Evolutionary conservation across 2,113 vertebrate genomes (phyloP), one percentile per base, ranked within the genome.

Genomic region (Alligator sinensis): DNA sequence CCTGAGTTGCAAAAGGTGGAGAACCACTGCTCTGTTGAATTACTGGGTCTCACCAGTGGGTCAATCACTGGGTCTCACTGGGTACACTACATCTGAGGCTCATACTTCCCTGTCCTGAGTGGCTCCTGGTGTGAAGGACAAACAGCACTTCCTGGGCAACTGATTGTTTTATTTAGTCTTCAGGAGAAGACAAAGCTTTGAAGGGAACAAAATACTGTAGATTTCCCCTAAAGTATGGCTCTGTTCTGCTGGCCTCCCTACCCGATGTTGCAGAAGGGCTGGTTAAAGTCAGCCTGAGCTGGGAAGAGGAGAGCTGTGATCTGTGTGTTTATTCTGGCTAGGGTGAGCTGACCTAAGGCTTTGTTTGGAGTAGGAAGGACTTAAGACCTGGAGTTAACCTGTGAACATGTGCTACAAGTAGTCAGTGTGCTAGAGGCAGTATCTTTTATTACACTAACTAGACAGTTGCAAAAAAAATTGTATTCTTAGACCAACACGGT

Each of bases 201-300:
- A 34, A 91, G 30, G 58, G 70, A 90, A 27, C 3, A 81, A 87
- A 87, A 30, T 34, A n/a, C 4, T 9, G 57, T 63, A 57, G 81
- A 11, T 54, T 79, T 83, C 24, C 30, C 60, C 66, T 38, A 2
- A 11, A 17, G 27, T 74, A 47, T 22, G 66, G 5, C 28, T 83
- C 30, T 27, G 28, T 85, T 80, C n/a, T 85, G 47, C 60, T 85
- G 30, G 24, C 18, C 30, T 22, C 12, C 6, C 0, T 22, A 2
- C 1, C 55, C 0, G 1, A 24, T 60, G 80, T 57, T 86, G 74
- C 77, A 64, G 77, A n/a, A 0, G 0, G 12, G 68, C 75, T 57
- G 80, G 59, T 24, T 68, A 22, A 0, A 1, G 30, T 11, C 0
- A 14, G 0, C 66, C 30, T 28, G 1, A 4, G 14, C 19, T 64